Evolutionary conservation across 1,140 invertebrate genomes (phyloP).

Genomic region (Leucophenga varia): DNA sequence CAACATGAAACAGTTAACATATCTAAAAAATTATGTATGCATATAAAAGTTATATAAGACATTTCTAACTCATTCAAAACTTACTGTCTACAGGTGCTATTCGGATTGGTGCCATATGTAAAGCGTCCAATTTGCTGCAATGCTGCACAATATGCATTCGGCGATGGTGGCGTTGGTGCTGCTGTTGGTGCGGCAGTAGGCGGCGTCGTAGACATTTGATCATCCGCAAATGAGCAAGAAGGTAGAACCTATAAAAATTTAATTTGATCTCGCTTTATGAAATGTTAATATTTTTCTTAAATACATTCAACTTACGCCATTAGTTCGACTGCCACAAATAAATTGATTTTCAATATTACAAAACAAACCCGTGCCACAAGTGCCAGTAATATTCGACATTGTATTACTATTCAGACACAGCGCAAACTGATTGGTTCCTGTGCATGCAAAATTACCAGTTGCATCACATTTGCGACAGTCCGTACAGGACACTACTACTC

Average conservation of each 20-base stretch:
- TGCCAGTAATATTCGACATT: constrained; percentile 21
- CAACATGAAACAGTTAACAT: constrained; percentile 29
- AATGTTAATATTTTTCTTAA: no score
- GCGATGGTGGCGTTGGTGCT: constrained; percentile 11
- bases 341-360: constrained; percentile 28
- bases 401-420: constrained; percentile 34
- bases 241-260: constrained; percentile 19
- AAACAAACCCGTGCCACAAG: constrained; percentile 30
- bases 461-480: constrained; percentile 40
- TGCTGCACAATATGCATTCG: constrained; percentile 25
- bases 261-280: no score
- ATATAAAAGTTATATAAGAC: no score
- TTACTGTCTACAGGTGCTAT: constrained; percentile 35
- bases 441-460: constrained; percentile 40
- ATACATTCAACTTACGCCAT: constrained; percentile 20
- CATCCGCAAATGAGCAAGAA: constrained; percentile 32
- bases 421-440: constrained; percentile 31
- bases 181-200: constrained; percentile 18
- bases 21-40: constrained; percentile 18
- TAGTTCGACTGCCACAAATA: constrained; percentile 31
- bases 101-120: constrained; percentile 28
- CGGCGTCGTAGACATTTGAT: constrained; percentile 9
- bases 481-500: constrained; percentile 16
- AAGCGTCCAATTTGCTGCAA: constrained; percentile 22
- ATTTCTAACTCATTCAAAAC: no score